phyloP scores from a whole-genome alignment of 1,140 invertebrate genomes.

The Nasonia longicornis region DNA sequence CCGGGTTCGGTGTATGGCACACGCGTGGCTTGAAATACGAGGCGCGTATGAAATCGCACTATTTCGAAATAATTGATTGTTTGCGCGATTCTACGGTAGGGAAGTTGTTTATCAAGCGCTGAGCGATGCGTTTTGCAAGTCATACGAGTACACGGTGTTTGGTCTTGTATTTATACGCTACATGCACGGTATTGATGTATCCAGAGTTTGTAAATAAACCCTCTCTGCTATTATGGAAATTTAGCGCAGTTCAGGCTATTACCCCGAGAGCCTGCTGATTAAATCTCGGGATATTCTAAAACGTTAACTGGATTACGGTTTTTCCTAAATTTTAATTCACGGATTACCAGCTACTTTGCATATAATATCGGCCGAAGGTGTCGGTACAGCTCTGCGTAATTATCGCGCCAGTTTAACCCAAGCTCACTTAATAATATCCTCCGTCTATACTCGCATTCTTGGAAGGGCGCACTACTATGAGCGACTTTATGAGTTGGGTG shows the following conservation, averaged over 20 bases:
- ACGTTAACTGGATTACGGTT: background rate
- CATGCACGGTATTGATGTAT: background rate
- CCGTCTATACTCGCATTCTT: background rate
- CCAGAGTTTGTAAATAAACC: background rate
- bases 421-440: background rate
- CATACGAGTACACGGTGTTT: no score
- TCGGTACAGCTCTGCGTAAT: background rate
- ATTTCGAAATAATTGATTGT: no score
- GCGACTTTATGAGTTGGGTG: background rate
- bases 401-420: constrained; percentile 6
- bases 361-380: background rate
- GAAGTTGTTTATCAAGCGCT: background rate
- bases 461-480: background rate
- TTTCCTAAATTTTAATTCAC: no score
- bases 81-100: background rate
- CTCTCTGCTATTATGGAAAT: background rate
- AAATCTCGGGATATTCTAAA: background rate
- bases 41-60: no score
- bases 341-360: background rate
- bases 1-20: background rate
- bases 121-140: background rate
- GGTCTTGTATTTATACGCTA: no score
- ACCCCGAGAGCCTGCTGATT: background rate
- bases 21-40: background rate
- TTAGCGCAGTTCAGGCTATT: background rate